phyloP scores from a whole-genome alignment of 2,888 invertebrate genomes.

The Agrotis ipsilon region DNA sequence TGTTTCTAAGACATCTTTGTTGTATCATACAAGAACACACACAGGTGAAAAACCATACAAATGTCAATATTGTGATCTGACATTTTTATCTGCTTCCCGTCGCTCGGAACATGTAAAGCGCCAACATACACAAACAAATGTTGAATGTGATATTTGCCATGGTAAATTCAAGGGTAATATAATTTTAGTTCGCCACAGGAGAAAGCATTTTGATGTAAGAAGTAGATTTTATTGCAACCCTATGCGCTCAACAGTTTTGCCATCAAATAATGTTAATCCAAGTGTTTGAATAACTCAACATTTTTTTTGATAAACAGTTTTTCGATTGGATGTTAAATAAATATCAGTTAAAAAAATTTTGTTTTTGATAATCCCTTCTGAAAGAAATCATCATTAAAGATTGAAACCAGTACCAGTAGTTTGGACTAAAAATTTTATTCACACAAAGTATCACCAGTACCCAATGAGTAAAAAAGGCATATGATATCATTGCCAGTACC shows the following conservation, averaged over 20 bases:
- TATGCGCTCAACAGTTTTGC: neutral
- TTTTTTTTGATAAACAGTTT: too few relatives aligned
- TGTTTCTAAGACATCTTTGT: constrained; percentile 69
- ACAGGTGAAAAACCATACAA: constrained; percentile 75
- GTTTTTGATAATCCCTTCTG: neutral
- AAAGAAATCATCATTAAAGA: neutral
- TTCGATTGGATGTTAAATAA: too few relatives aligned
- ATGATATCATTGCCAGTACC: too few relatives aligned
- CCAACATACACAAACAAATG: constrained; percentile 59
- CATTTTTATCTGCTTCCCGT: constrained; percentile 71
- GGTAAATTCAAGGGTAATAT: constrained; percentile 64
- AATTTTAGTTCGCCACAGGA: constrained; percentile 66
- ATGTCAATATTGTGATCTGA: constrained; percentile 69
- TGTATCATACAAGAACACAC: constrained; percentile 73
- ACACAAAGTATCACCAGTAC: constrained; percentile 60
- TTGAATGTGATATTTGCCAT: constrained; percentile 72
- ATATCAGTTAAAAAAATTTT: too few relatives aligned
- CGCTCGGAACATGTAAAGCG: constrained; percentile 69
- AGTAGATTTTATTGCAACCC: constrained; percentile 59
- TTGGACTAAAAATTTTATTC: constrained; percentile 36
- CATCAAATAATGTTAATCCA: constrained; percentile 1
- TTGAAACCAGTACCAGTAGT: neutral
- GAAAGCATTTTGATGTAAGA: constrained; percentile 66
- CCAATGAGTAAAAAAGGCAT: too few relatives aligned
- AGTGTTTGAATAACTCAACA: neutral